Evolutionary conservation across 2,113 vertebrate genomes (phyloP), one percentile per base, ranked within the genome.

Genomic region (Chaetorhynchus papuensis): DNA sequence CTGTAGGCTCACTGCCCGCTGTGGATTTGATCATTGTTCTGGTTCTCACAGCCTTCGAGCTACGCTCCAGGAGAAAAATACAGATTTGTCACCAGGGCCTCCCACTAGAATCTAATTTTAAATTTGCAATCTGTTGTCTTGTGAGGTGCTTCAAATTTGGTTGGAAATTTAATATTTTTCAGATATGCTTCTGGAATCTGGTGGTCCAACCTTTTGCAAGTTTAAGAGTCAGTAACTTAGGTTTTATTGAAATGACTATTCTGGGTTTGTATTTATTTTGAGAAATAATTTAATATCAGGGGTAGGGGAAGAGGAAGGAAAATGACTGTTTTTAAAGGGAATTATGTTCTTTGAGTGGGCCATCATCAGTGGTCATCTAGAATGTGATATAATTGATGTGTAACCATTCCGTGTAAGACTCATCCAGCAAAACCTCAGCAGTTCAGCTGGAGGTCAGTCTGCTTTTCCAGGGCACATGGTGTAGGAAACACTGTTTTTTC

Each of bases 101-200:
- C 98, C 98, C 97, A 98, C 98, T 87, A 95, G 94, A 97, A 96
- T 97, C 98, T 98, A 98, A 98, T 98, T 98, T 98, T 98, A 97
- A 95, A 97, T 97, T 91, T 93, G 95, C 98, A 98, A 98, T 98
- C 98, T 98, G 98, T 97, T 98, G 98, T 98, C 97, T 97, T 98
- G 95, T 72, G 96, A 98, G 97, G 97, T 98, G 80, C 94, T 98
- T 98, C 94, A 82, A 49, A 97, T 98, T 97, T 97, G 97, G 95
- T 97, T 96, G 93, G 47, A 92, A 95, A 97, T 90, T 83, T 96
- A 96, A 94, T 96, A 83, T 77, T 90, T 93, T 95, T 97, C 87
- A 96, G 90, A 90, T 95, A 90, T 59, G 92, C 84, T 94, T n/a
- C 63, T 95, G 86, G 72, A 82, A 53, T 77, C 78, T 77, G 27